Evolutionary conservation across 92 coral and sea anemone genomes (phyloP).

Genomic region (Hydrozoanthus gracilis): DNA sequence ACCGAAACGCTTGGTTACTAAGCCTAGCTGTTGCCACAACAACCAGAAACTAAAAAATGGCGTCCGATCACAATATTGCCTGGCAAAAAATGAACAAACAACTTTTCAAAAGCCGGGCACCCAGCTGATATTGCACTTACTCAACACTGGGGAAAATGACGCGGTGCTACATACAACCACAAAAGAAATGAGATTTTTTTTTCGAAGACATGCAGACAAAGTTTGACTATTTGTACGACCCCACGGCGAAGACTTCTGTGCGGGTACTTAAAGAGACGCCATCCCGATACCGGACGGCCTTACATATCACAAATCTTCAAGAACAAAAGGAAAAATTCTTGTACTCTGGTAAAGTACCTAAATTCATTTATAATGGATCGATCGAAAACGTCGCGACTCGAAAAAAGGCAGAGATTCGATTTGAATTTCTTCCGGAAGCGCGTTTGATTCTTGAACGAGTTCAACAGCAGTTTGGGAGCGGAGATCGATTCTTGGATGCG

Average conservation of each 20-base stretch:
- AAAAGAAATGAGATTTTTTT: no score
- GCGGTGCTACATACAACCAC: not conserved
- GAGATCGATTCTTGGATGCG: constrained; percentile 82
- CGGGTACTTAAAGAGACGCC: constrained; percentile 80
- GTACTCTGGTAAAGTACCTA: constrained; percentile 77
- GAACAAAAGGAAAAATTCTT: constrained; percentile 88
- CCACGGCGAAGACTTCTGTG: constrained; percentile 72
- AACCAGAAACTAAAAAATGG: constrained; percentile 28
- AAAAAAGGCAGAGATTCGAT: constrained; percentile 79
- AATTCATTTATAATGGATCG: constrained; percentile 68
- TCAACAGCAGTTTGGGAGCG: constrained; percentile 83
- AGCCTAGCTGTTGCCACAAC: constrained; percentile 31
- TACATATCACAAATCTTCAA: constrained; percentile 77
- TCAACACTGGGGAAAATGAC: not conserved
- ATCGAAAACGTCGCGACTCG: constrained; percentile 68
- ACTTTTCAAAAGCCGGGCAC: not conserved
- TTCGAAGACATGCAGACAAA: constrained; percentile 20
- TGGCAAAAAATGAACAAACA: not conserved
- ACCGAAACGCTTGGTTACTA: constrained; percentile 21
- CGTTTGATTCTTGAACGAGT: constrained; percentile 85
- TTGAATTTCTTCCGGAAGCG: constrained; percentile 90
- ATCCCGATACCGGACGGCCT: constrained; percentile 67
- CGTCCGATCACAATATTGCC: constrained; percentile 18
- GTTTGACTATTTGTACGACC: constrained; percentile 63
- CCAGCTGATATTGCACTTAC: not conserved